Percentiles rank a stretch among this genome's conserved stretches.
These are phyloP conservation scores for Andrena flavipes DNA, from an alignment of 2,888 invertebrate species.

Conservation along the genomic window DNA sequence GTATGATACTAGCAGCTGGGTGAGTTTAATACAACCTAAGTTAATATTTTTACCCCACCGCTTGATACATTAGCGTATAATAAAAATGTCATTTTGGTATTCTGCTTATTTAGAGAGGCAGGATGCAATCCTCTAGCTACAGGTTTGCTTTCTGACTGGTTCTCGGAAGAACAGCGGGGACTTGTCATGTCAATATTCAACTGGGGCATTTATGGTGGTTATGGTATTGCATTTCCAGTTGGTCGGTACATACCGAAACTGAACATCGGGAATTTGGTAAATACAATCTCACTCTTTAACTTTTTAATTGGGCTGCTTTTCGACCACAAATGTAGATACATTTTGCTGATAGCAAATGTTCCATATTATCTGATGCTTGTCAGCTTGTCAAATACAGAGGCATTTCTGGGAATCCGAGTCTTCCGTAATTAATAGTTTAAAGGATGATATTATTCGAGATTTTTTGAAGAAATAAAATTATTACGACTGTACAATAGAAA, in stretches of 20 bases:
- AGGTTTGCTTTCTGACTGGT: conserved; percentile 93
- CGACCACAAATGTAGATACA: too few relatives aligned
- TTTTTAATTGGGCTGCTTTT: too few relatives aligned
- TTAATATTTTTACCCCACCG: not conserved
- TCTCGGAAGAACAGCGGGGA: conserved; percentile 92
- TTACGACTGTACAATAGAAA: too few relatives aligned
- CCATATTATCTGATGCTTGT: too few relatives aligned
- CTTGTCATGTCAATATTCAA: conserved; percentile 97
- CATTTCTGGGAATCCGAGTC: too few relatives aligned
- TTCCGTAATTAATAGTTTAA: too few relatives aligned
- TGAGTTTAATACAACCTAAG: conserved; percentile 76
- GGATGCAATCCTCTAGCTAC: conserved; percentile 95
- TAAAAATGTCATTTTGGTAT: not conserved
- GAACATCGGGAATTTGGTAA: conserved; percentile 91
- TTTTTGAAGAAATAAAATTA: too few relatives aligned
- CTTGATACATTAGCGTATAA: not conserved
- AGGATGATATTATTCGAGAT: too few relatives aligned
- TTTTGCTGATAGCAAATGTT: too few relatives aligned
- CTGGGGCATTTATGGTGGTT: conserved; percentile 98
- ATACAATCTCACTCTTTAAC: conserved; percentile 68
- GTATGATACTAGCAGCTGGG: conserved; percentile 95
- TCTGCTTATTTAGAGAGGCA: conserved; percentile 88
- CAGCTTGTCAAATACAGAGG: too few relatives aligned
- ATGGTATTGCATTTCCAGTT: conserved; percentile 96
- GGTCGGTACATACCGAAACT: conserved; percentile 93